Percentiles rank a stretch among this genome's conserved stretches.
Conservation (phyloP, 2,888 invertebrate genomes). For the Drosophila antonietae region DNA sequence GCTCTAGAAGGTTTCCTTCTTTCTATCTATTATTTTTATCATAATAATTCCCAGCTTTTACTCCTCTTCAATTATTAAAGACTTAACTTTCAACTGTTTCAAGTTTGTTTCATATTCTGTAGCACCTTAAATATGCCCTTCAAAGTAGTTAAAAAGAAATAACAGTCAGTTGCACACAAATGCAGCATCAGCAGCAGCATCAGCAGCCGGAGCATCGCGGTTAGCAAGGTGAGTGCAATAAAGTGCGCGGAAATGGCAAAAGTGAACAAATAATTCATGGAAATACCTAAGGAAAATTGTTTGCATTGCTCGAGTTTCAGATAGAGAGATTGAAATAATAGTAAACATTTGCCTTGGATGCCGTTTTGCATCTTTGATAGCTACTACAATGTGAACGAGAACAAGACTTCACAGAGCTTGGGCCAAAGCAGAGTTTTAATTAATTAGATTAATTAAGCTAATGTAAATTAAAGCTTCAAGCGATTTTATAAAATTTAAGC, state of each 20-base stretch:
- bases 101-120: neutral
- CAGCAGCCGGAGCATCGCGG: slow-evolving; percentile 6
- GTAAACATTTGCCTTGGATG: slow-evolving; percentile 6
- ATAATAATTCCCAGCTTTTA: too few species aligned
- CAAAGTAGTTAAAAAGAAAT: slow-evolving; percentile 1
- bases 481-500: neutral
- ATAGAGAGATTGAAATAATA: slow-evolving; percentile 8
- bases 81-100: too few species aligned
- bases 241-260: slow-evolving; percentile 21
- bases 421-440: neutral
- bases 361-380: neutral
- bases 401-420: neutral
- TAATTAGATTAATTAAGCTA: neutral
- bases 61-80: neutral
- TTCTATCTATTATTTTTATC: too few species aligned
- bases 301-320: slow-evolving; percentile 17
- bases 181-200: slow-evolving; percentile 17
- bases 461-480: neutral
- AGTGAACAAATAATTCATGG: slow-evolving; percentile 45
- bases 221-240: slow-evolving; percentile 29
- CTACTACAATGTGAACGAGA: too few species aligned
- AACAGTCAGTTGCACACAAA: slow-evolving; percentile 13
- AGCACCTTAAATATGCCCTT: neutral
- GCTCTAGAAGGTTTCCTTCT: too few species aligned
- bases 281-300: slow-evolving; percentile 50